Base-by-base conservation (phyloP, 2,797 vertebrate genomes). In the Cryptoprocta ferox region DNA sequence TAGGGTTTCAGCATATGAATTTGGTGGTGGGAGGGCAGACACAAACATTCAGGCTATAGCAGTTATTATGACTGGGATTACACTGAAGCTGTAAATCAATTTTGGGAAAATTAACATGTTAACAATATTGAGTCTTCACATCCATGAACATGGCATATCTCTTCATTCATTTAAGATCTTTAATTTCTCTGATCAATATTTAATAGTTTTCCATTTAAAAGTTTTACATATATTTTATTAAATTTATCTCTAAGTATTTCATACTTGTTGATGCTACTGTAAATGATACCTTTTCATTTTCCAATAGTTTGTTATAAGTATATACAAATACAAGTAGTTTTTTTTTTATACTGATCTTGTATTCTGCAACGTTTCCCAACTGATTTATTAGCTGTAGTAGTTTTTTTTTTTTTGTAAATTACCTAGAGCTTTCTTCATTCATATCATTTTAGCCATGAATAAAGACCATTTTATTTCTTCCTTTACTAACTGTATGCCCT, bases 201-300 rank as follows among this genome's bases (percentile, higher is more conserved):
- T 95, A 86, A 0, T 32, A 75, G 39, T 81, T 87, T 81, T 70
- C 35, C 65, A 35, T 93, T 16, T 89, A 76, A 91, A 73, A 70
- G 30, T 95, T 88, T 94, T 91, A 89, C 2, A 81, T 12, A 35
- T 92, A 26, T 83, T 90, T 84, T 15, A 90, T 61, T 90, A 94
- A 82, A 82, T 76, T 63, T 76, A 73, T 56, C 39, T n/a, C 53
- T 71, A 86, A 76, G 13, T 79, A 35, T 65, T 86, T 89, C 24
- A 50, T 24, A 66, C 83, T 97, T 96, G 48, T 87, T 79, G 42
- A 71, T 65, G 26, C 35, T 75, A 59, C n/a, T 89, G 2, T 85
- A 88, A 90, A 63, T 42, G 26, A 21, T 15, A 90, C 19, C 19
- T 75, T 81, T 37, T 88, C n/a, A 48, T 85, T 81, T 92, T 73